Evolutionary conservation across 2,113 vertebrate species (phyloP), one percentile per base, ranked within the genome.

Genomic region (Formicarius rufipectus): DNA sequence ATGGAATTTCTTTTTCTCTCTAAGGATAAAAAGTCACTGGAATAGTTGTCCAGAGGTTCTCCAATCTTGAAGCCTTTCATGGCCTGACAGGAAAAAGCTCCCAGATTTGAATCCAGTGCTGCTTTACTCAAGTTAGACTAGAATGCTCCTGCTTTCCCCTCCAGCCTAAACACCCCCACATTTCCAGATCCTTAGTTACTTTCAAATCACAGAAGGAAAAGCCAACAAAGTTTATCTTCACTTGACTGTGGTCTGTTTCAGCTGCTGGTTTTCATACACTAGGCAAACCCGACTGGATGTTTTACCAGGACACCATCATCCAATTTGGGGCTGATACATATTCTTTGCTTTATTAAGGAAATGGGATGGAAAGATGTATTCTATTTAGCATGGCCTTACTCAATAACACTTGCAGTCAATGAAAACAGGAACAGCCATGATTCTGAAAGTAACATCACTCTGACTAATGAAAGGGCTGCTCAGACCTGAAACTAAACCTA

Each of bases 301-400:
- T 73, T n/a, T n/a, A 15, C 25, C 14, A n/a, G 30, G 19, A 84
- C 9, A 37, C 47, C 8, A 73, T 16, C 2, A 40, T 8, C n/a
- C n/a, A 60, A 68, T 60, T 2, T 62, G 9, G 9, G 12, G 45
- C 5, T 23, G 9, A 67, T 45, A 20, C 7, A 80, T 85, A 37
- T 66, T 30, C n/a, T 19, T 30, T 1, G 0, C 20, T 86, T 80
- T 24, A 30, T 47, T 47, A 55, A 33, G 37, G 14, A 92, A 95
- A 77, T 2, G 2, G 16, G 5, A 37, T 40, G 9, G 66, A 73
- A 76, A 76, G 2, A 66, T 13, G 13, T 0, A 45, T 0, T 59
- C 19, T 9, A 39, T 30, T 58, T 72, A 60, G 10, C 27, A 39
- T 7, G 14, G 62, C 7, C 23, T 87, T 30, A 58, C n/a, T 37